Conservation (phyloP, 2,888 invertebrate species). For the Cryptocephalus moraei region DNA sequence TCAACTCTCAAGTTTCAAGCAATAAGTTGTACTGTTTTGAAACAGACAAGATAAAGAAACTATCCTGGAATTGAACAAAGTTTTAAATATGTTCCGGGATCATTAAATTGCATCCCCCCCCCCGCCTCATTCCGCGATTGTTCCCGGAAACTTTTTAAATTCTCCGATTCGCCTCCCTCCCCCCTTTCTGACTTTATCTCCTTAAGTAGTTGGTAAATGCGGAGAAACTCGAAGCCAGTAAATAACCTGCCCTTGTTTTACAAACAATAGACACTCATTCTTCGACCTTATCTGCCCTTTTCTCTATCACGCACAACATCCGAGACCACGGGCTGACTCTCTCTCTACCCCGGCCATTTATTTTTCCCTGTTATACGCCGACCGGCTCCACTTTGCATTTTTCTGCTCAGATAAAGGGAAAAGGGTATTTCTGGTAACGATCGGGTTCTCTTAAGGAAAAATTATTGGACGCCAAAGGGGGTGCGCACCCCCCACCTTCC, state of each 20-base stretch:
- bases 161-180: too few species aligned
- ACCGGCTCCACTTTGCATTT: background rate
- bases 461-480: background rate
- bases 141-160: too few species aligned
- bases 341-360: background rate
- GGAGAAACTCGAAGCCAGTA: constrained; percentile 19
- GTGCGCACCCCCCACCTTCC: too few species aligned
- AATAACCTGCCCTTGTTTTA: constrained; percentile 23
- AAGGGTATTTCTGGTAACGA: constrained; percentile 1
- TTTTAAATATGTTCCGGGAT: too few species aligned
- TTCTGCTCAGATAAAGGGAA: constrained; percentile 1
- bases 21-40: too few species aligned
- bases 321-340: constrained; percentile 7
- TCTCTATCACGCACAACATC: constrained; percentile 16
- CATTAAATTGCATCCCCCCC: too few species aligned
- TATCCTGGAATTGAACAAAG: too few species aligned
- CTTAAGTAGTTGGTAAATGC: constrained; percentile 12
- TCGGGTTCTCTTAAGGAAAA: background rate
- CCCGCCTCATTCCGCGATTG: too few species aligned
- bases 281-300: constrained; percentile 26
- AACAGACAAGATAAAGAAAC: too few species aligned
- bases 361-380: background rate
- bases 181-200: background rate
- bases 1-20: too few species aligned
- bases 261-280: constrained; percentile 26